phyloP scores from a whole-genome alignment of 2,797 vertebrate species.

The Pseudomugil tenellus region DNA sequence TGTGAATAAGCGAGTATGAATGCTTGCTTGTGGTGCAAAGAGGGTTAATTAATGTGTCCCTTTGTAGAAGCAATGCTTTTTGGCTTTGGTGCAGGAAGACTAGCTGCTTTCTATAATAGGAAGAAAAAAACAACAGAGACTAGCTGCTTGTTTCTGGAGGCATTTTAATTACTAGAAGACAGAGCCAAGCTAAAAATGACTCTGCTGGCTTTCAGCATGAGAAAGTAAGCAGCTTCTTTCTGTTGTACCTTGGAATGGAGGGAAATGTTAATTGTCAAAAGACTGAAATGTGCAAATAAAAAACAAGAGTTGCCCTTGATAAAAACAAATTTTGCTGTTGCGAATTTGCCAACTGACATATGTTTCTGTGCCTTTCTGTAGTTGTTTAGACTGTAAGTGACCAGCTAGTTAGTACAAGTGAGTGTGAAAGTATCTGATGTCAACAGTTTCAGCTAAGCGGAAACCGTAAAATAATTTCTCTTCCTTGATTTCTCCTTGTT shows the following conservation, averaged over 20 bases:
- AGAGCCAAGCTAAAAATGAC: slow-evolving; percentile 73
- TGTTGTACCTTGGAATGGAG: slow-evolving; percentile 38
- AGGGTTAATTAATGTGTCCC: slow-evolving; percentile 47
- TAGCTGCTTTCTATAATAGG: slow-evolving; percentile 53
- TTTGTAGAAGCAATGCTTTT: slow-evolving; percentile 34
- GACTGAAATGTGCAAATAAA: neutral
- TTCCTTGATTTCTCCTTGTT: slow-evolving; percentile 1
- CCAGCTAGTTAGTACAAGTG: neutral
- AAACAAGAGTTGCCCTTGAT: neutral
- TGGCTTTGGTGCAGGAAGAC: slow-evolving; percentile 36
- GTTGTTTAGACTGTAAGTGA: slow-evolving; percentile 4
- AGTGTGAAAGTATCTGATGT: slow-evolving; percentile 24
- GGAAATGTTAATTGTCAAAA: neutral
- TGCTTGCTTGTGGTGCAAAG: slow-evolving; percentile 20
- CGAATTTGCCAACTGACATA: neutral
- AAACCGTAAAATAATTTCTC: slow-evolving; percentile 44
- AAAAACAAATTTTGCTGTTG: neutral
- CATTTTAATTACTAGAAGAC: slow-evolving; percentile 77
- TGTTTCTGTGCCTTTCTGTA: neutral
- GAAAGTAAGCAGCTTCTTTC: slow-evolving; percentile 48
- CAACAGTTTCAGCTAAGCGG: slow-evolving; percentile 46
- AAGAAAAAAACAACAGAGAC: slow-evolving; percentile 70
- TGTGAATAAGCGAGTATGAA: neutral
- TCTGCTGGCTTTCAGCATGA: slow-evolving; percentile 56
- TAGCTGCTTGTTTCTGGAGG: slow-evolving; percentile 70